Evolutionary conservation across 2,888 invertebrate genomes (phyloP).

Genomic region (Hyposoter didymator): DNA sequence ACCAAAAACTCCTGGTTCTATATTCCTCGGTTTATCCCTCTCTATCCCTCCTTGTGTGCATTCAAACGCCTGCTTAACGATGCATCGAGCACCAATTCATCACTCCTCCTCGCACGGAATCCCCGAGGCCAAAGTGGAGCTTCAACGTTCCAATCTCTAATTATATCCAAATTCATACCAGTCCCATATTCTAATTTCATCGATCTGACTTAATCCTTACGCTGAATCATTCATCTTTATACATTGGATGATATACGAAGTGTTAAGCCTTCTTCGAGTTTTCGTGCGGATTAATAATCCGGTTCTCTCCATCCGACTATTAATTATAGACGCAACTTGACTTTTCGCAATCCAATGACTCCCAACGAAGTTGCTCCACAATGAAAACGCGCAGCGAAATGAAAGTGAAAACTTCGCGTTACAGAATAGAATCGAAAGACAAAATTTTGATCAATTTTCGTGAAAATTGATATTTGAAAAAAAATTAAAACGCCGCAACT

Average conservation of each 20-base stretch:
- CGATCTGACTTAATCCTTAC: constrained; percentile 54
- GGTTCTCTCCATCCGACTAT: neutral
- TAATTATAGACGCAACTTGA: neutral
- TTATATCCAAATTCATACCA: constrained; percentile 76
- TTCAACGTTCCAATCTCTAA: constrained; percentile 70
- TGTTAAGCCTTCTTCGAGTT: neutral
- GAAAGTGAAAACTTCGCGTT: neutral
- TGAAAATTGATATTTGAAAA: neutral
- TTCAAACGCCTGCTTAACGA: constrained; percentile 53
- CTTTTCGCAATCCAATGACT: neutral
- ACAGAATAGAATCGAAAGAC: neutral
- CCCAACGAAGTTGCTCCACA: neutral
- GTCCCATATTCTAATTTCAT: constrained; percentile 65
- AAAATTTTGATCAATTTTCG: neutral
- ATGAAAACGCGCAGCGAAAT: neutral
- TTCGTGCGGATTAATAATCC: neutral
- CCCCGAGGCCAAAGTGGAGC: constrained; percentile 63
- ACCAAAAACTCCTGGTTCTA: constrained; percentile 49
- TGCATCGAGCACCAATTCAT: constrained; percentile 65
- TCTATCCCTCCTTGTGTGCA: constrained; percentile 35
- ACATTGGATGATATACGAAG: neutral
- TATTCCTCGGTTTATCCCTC: constrained; percentile 35
- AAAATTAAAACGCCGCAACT: neutral
- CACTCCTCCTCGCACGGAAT: constrained; percentile 47
- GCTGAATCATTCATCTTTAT: constrained; percentile 13